Percentiles rank a stretch among this genome's conserved stretches.
These are phyloP conservation scores for Carlito syrichta DNA, from an alignment of 2,113 vertebrate genomes.

Conservation along the genomic window DNA sequence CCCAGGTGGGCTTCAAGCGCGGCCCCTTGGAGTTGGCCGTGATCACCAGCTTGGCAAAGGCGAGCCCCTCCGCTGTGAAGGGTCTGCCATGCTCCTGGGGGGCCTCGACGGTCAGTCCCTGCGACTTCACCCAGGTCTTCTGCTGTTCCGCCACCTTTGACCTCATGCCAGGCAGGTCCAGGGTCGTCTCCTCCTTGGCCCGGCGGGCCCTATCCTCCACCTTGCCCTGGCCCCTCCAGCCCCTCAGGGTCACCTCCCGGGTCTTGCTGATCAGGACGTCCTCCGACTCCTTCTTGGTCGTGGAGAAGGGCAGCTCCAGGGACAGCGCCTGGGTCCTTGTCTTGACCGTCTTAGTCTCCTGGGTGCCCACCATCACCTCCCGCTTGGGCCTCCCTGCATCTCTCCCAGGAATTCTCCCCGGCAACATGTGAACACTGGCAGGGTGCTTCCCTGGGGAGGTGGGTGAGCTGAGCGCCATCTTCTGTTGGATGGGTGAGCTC, in stretches of 20 bases:
- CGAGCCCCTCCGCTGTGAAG: slow-evolving; percentile 32
- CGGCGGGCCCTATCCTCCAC: not conserved
- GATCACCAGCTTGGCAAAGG: slow-evolving; percentile 29
- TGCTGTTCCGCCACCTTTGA: not conserved
- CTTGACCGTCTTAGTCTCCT: not conserved
- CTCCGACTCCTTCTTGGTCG: not conserved
- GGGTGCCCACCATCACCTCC: fast-evolving
- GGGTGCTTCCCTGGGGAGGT: fast-evolving
- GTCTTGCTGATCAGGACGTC: not conserved
- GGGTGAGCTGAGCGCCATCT: fast-evolving
- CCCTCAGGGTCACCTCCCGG: not conserved
- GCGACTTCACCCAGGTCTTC: not conserved
- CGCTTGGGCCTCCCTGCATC: not conserved
- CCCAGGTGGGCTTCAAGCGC: fast-evolving
- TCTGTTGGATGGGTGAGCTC: fast-evolving
- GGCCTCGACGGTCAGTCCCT: not conserved
- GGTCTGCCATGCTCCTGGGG: not conserved
- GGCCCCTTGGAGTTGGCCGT: not conserved
- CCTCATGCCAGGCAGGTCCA: not conserved
- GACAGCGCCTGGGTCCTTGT: not conserved
- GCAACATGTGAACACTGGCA: fast-evolving
- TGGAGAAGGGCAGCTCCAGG: not conserved
- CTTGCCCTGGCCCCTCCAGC: not conserved
- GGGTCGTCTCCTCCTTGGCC: not conserved
- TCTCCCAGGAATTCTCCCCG: fast-evolving